Conservation (phyloP, 2,113 vertebrate genomes). For the Argyrosomus japonicus region DNA sequence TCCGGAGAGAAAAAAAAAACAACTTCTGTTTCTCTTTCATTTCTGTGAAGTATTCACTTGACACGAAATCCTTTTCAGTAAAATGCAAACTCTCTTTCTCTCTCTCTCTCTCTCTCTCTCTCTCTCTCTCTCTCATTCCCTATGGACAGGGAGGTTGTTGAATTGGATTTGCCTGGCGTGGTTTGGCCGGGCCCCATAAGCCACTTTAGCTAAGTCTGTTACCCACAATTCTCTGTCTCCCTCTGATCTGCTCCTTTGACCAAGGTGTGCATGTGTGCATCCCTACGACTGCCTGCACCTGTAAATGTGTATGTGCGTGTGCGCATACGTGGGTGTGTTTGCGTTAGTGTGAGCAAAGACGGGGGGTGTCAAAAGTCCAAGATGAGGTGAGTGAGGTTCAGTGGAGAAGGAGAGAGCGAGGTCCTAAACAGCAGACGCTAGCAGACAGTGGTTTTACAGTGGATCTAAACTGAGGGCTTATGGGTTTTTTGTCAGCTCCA, state of each 20-base stretch:
- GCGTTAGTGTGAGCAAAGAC: conserved; percentile 34
- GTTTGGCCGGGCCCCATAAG: conserved; percentile 76
- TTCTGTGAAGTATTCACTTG: conserved; percentile 68
- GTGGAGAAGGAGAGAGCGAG: conserved; percentile 41
- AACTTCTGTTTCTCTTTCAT: conserved; percentile 62
- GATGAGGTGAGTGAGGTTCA: conserved; percentile 64
- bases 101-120: not conserved
- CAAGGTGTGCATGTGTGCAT: conserved; percentile 50
- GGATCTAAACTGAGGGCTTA: conserved; percentile 74
- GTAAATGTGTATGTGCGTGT: conserved; percentile 7
- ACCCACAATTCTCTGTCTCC: conserved; percentile 71
- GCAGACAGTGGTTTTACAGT: conserved; percentile 70
- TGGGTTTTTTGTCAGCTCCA: conserved; percentile 62
- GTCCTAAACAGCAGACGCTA: conserved; percentile 71
- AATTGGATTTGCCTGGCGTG: conserved; percentile 80
- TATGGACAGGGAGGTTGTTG: conserved; percentile 58
- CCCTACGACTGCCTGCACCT: conserved; percentile 40
- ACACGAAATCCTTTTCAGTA: conserved; percentile 64
- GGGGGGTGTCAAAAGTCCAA: conserved; percentile 48
- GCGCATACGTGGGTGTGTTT: conserved; percentile 20
- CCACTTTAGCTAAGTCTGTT: conserved; percentile 82
- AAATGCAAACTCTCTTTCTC: conserved; percentile 66
- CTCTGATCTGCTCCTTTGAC: conserved; percentile 66
- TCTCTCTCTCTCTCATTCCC: conserved; percentile 45
- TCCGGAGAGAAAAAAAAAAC: conserved; percentile 57